Base-by-base conservation (phyloP, 1,140 invertebrate genomes). In the Mycetomoellerius zeteki region DNA sequence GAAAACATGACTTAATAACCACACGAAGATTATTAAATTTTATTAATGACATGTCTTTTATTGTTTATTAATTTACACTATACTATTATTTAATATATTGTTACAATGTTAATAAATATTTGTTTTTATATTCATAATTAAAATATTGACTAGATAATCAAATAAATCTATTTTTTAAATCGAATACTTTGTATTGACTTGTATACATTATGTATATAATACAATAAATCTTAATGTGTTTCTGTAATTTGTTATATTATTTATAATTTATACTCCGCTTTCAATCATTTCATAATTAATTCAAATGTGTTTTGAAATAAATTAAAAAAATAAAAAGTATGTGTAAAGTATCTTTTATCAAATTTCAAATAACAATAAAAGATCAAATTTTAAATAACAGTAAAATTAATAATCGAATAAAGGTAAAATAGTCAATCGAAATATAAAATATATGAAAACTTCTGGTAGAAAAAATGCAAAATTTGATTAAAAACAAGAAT, bases 241-340 rank as follows among this genome's bases (percentile, higher is more conserved):
- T 78, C 24, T 77, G 3, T 50, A 78, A 6, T 47, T 62, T 64
- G 58, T 76, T 43, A 16, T 19, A 3, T 58, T 60, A 52, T 67
- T 62, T 30, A 30, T 77, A 47, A 64, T 77, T 76, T 1, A 10
- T 37, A 24, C 1, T 64, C 12, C 10, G 19, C 16, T 78, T 67
- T 67, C n/a, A 77, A 21, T 64, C 19, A 47, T n/a, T 43, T 14
- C 62, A 64, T 10, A 30, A 7, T 30, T 56, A 16, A n/a, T 47
- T 64, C 1, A 47, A 14, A 30, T 43, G 43, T 60, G 2, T 50
- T 19, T 77, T 8, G 24, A 58, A 60, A 43, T 56, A 60, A 43
- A 60, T 0, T 60, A 27, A 21, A 60, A 76, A 21, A 19, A 43
- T 43, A 8, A 6, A 8, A 6, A 14, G 33, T 43, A 2, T 43